Conservation (phyloP, 1,140 invertebrate genomes). For the Drosophila teissieri region DNA sequence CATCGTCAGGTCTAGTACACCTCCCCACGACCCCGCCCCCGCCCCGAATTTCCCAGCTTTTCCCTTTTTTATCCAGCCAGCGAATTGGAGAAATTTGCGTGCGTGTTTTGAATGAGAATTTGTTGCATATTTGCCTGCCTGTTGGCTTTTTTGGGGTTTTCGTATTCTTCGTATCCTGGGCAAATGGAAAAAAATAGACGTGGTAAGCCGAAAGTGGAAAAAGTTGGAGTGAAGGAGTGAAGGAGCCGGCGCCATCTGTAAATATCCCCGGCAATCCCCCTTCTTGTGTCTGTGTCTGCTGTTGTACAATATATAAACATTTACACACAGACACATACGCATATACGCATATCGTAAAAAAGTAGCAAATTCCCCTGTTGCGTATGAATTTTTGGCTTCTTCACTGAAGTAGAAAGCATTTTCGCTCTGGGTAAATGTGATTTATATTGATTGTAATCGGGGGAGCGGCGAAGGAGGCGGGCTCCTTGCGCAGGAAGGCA, state of each 20-base stretch:
- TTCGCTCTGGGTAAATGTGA: conserved; percentile 83
- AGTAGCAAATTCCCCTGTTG: conserved; percentile 78
- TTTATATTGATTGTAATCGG: conserved; percentile 83
- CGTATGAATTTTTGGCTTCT: conserved; percentile 82
- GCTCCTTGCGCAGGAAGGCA: background rate
- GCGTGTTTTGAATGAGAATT: conserved; percentile 83
- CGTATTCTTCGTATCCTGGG: conserved; percentile 49
- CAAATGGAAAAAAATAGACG: conserved; percentile 82
- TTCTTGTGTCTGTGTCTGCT: conserved; percentile 41
- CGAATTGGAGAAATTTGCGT: conserved; percentile 83
- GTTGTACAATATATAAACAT: conserved; percentile 68
- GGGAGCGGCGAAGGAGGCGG: conserved; percentile 54
- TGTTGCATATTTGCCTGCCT: conserved; percentile 76
- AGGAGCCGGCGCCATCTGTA: conserved; percentile 37
- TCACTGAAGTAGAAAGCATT: conserved; percentile 79
- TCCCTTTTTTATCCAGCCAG: conserved; percentile 25
- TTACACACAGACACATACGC: conserved; percentile 24
- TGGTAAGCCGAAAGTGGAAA: conserved; percentile 61
- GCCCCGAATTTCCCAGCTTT: background rate
- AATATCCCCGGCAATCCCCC: background rate
- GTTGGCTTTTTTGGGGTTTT: conserved; percentile 33
- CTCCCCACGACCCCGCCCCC: background rate
- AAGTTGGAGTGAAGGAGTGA: conserved; percentile 22
- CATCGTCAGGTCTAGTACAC: conserved; percentile 9
- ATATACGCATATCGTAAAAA: conserved; percentile 55